phyloP scores from a whole-genome alignment of 2,797 vertebrate genomes.

The Acanthurus leucopareius region DNA sequence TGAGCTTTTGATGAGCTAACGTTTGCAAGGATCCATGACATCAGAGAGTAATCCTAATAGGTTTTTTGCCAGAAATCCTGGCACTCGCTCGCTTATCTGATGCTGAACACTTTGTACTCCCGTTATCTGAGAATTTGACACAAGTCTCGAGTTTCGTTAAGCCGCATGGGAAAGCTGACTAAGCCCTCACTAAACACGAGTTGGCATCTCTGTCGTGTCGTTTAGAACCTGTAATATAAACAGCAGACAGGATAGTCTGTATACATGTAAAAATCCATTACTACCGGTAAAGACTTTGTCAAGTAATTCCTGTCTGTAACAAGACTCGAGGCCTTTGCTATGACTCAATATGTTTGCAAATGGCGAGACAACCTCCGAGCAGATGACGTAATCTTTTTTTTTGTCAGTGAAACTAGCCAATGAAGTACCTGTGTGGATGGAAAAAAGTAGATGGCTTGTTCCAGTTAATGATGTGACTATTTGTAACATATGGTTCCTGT shows the following conservation, averaged over 20 bases:
- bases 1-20: slow-evolving; percentile 76
- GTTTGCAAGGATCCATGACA: slow-evolving; percentile 76
- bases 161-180: slow-evolving; percentile 72
- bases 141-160: slow-evolving; percentile 75
- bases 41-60: slow-evolving; percentile 76
- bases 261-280: slow-evolving; percentile 27
- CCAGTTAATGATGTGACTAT: slow-evolving; percentile 61
- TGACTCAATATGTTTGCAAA: slow-evolving; percentile 50
- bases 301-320: slow-evolving; percentile 54
- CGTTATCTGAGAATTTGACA: slow-evolving; percentile 78
- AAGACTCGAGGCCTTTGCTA: slow-evolving; percentile 26
- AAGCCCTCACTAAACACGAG: slow-evolving; percentile 69
- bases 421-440: slow-evolving; percentile 65
- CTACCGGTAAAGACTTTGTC: slow-evolving; percentile 17
- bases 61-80: slow-evolving; percentile 58
- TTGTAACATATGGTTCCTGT: slow-evolving; percentile 64
- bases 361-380: slow-evolving; percentile 9
- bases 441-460: slow-evolving; percentile 30
- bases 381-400: slow-evolving; percentile 69
- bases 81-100: slow-evolving; percentile 73
- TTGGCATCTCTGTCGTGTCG: slow-evolving; percentile 46
- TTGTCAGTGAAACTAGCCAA: slow-evolving; percentile 42
- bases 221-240: slow-evolving; percentile 10
- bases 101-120: slow-evolving; percentile 75
- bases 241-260: neutral